Evolutionary conservation across 2,888 invertebrate genomes (phyloP).

Genomic region (Hirtodrosophila histrioides): DNA sequence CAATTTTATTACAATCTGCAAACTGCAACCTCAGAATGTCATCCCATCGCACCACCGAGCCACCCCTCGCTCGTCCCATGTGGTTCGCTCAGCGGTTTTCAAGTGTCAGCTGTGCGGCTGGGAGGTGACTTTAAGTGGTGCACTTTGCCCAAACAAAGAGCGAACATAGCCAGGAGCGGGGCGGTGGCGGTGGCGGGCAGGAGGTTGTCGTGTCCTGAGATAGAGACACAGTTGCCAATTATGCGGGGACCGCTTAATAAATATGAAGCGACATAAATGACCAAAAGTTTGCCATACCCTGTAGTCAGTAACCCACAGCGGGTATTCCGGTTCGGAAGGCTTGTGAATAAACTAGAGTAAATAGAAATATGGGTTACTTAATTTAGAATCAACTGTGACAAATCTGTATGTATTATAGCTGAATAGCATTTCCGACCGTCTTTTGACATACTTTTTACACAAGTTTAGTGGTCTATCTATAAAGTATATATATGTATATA

Average conservation of each 20-base stretch:
- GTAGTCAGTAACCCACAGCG: neutral
- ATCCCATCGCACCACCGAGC: neutral
- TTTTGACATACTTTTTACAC: no score
- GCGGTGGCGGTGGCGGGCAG: neutral
- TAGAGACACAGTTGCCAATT: slow-evolving; percentile 59
- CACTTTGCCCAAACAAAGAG: slow-evolving; percentile 22
- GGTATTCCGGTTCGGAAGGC: neutral
- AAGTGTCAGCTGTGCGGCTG: slow-evolving; percentile 29
- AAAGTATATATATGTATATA: no score
- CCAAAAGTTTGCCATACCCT: slow-evolving; percentile 47
- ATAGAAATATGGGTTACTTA: no score
- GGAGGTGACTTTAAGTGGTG: slow-evolving; percentile 35
- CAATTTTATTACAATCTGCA: slow-evolving; percentile 43
- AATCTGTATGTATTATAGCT: no score
- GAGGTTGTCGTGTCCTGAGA: slow-evolving; percentile 20
- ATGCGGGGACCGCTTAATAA: slow-evolving; percentile 71
- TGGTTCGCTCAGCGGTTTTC: slow-evolving; percentile 32
- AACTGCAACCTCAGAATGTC: slow-evolving; percentile 23
- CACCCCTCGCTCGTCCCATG: slow-evolving; percentile 18
- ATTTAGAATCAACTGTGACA: no score
- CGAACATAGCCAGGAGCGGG: neutral
- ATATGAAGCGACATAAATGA: slow-evolving; percentile 75
- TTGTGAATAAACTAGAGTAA: no score
- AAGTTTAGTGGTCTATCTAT: no score
- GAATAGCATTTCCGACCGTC: no score